phyloP scores from a whole-genome alignment of 2,797 vertebrate species.

The Phrynocephalus forsythii region DNA sequence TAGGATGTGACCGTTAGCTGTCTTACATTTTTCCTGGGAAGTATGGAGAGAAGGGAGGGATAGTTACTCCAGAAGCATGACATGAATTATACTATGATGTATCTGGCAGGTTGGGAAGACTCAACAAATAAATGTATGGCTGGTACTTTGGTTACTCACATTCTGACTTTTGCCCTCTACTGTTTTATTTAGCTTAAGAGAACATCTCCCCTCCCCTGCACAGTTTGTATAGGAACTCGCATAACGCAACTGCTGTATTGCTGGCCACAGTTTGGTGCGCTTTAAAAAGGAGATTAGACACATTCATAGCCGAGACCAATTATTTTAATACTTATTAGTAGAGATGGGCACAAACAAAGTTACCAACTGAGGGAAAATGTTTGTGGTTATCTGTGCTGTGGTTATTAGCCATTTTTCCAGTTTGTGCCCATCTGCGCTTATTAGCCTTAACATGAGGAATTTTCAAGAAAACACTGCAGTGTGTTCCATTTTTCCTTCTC shows the following conservation, averaged over 20 bases:
- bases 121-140: slow-evolving; percentile 22
- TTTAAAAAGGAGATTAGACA: background rate
- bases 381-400: too few species aligned
- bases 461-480: background rate
- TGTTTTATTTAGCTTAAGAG: slow-evolving; percentile 26
- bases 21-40: background rate
- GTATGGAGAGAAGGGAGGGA: background rate
- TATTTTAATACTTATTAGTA: background rate
- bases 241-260: slow-evolving; percentile 13
- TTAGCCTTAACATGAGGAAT: background rate
- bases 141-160: background rate
- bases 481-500: background rate
- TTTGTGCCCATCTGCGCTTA: too few species aligned
- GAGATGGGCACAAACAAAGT: too few species aligned
- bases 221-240: slow-evolving; percentile 9
- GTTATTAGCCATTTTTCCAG: too few species aligned
- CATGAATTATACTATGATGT: background rate
- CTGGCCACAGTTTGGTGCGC: background rate
- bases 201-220: background rate
- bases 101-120: slow-evolving; percentile 1
- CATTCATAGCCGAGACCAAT: too few species aligned
- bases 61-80: background rate
- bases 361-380: too few species aligned
- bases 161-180: background rate
- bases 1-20: background rate